Base-by-base conservation (phyloP, 92 coral and sea anemone genomes). In the Umimayanthus chanpuru region DNA sequence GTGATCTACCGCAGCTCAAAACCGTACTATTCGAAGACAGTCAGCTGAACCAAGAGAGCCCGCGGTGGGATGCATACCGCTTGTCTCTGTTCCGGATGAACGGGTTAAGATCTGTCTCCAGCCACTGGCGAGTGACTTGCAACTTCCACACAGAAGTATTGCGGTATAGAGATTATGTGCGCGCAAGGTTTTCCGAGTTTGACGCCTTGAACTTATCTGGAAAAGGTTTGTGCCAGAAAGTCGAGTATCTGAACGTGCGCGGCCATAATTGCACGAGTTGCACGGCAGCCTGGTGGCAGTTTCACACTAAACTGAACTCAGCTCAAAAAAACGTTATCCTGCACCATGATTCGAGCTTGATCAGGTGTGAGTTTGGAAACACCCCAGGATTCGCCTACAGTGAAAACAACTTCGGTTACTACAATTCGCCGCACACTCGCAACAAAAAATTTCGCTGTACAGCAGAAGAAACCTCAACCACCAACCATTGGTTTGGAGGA, bases 91-190 rank as follows among this genome's bases (percentile, higher is more conserved):
- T 20, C 39, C 83, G 83, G 5, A 79, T 79, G 83, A 50, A 53
- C 47, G 39, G n/a, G 21, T 30, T 79, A 41, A 53, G 18, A 53
- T 53, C 61, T 8, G 61, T 10, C 61, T 53, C 61, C 11, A 53
- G 61, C 61, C 94, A 91, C 88, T 91, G 94, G 94, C 77, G 94
- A 32, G 85, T 89, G n/a, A 91, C 94, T 20, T 85, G 91, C 71
- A 89, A 82, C 76, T 91, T 91, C 29, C 91, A 76, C 32, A 40
- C 73, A 55, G 89, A 84, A 44, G 91, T 92, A 11, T 50, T 91
- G 21, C 88, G 40, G 21, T 89, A 85, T 32, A 41, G 61, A 18
- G 94, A 91, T 81, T 85, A 89, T 86, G 91, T 91, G 20, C 90
- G 92, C 2, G 94, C 84, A 0, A 85, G 58, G 29, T 73, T 79